A percentile compares a stretch with the other conserved stretches of the same genome.
Evolutionary conservation across 2,888 invertebrate species (phyloP).

Genomic region (Hirtodrosophila cameraria): DNA sequence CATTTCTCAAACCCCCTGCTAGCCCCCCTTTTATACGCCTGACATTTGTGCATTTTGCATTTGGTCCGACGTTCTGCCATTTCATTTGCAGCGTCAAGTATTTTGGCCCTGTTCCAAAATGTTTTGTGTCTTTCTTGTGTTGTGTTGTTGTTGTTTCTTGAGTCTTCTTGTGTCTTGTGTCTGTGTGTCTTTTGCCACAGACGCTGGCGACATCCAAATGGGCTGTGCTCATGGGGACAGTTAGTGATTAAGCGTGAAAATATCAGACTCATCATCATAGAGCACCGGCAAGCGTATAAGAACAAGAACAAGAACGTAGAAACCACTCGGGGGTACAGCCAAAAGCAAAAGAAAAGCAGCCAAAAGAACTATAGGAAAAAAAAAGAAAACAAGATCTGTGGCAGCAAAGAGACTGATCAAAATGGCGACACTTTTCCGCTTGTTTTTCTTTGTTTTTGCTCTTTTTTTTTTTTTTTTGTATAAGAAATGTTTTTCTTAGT

Average conservation of each 20-base stretch:
- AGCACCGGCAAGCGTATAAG: constrained; percentile 15
- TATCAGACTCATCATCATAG: constrained; percentile 65
- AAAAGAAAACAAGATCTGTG: constrained; percentile 2
- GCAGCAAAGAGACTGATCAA: constrained; percentile 38
- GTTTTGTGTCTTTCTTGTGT: constrained; percentile 29
- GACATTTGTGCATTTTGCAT: constrained; percentile 68
- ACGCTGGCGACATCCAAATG: constrained; percentile 42
- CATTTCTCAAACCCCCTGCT: not conserved
- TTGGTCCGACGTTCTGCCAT: constrained; percentile 69
- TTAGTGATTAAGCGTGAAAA: constrained; percentile 82
- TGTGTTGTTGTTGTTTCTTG: constrained; percentile 27
- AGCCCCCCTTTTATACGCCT: constrained; percentile 20
- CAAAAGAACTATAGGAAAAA: not conserved
- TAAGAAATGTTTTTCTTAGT: constrained; percentile 30
- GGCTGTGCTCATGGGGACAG: constrained; percentile 66
- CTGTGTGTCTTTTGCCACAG: constrained; percentile 57
- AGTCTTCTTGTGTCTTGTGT: constrained; percentile 53
- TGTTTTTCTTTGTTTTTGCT: constrained; percentile 42
- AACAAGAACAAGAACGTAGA: not conserved
- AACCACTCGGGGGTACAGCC: constrained; percentile 14
- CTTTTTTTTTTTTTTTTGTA: constrained; percentile 18
- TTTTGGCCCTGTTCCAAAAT: constrained; percentile 73
- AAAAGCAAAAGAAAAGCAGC: constrained; percentile 1
- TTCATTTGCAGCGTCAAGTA: constrained; percentile 80
- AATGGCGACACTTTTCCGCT: constrained; percentile 63